Evolutionary conservation across 2,797 vertebrate genomes (phyloP).

Genomic region (Schizopygopsis malacanthus): DNA sequence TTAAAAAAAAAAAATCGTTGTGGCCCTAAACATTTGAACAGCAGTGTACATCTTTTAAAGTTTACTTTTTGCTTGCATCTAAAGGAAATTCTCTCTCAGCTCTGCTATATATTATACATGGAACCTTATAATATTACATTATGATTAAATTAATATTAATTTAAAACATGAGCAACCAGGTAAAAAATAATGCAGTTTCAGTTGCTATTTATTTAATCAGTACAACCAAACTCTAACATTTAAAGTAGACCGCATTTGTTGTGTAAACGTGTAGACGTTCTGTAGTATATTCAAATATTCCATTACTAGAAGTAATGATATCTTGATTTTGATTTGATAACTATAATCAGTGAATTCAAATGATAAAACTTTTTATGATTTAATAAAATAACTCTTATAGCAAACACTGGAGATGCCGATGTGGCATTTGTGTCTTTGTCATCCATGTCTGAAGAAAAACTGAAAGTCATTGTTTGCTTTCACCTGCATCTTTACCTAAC

Average conservation of each 20-base stretch:
- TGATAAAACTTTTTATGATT: not conserved
- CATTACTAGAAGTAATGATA: not conserved
- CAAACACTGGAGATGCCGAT: constrained; percentile 1
- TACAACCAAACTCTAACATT: not conserved
- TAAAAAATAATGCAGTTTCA: not conserved
- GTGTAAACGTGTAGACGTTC: not conserved
- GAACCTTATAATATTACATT: not conserved
- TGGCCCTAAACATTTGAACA: not conserved
- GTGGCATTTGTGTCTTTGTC: constrained; percentile 14
- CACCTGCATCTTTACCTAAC: not conserved
- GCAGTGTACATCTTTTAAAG: not conserved
- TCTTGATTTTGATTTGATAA: not conserved
- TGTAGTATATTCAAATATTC: not conserved
- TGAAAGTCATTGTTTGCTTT: constrained; percentile 10
- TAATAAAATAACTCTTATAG: not conserved
- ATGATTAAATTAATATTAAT: not conserved
- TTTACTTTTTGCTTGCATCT: not conserved
- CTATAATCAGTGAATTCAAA: not conserved
- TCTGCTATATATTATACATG: not conserved
- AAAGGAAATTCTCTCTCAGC: not conserved
- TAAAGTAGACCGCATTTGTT: not conserved
- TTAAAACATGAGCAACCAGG: not conserved
- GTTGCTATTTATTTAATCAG: not conserved
- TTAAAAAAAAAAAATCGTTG: no score
- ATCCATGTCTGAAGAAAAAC: not conserved